A percentile compares a stretch with the other conserved stretches of the same genome.
Evolutionary conservation across 2,113 vertebrate species (phyloP).

Genomic region (Calidris pugnax): DNA sequence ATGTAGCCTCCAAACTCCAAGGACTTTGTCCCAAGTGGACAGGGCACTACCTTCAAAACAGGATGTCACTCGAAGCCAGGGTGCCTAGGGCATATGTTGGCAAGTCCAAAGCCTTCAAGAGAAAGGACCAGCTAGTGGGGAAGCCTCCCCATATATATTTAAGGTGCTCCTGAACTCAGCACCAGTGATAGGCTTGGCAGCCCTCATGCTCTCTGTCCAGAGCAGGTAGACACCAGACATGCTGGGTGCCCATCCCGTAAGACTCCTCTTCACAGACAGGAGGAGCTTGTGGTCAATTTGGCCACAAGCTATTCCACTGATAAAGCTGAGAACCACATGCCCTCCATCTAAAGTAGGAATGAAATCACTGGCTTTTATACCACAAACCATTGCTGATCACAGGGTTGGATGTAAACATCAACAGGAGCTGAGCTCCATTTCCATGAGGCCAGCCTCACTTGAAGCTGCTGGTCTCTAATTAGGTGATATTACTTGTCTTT

Average conservation of each 20-base stretch:
- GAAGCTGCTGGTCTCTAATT: neutral
- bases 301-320: neutral
- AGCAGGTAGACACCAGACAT: neutral
- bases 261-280: neutral
- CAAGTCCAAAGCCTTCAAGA: neutral
- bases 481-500: neutral
- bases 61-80: neutral
- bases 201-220: neutral
- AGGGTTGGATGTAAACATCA: neutral
- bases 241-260: accelerated
- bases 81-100: neutral
- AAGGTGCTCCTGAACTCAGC: neutral
- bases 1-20: neutral
- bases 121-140: neutral
- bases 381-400: neutral
- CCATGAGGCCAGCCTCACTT: neutral
- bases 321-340: neutral
- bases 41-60: neutral
- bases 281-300: neutral
- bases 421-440: neutral
- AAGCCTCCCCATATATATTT: neutral
- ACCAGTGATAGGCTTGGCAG: neutral
- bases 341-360: neutral
- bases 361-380: neutral
- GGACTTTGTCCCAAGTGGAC: neutral